These are phyloP conservation scores for Xylophagus ater DNA, from an alignment of 2,888 invertebrate species.

Conservation along the genomic window DNA sequence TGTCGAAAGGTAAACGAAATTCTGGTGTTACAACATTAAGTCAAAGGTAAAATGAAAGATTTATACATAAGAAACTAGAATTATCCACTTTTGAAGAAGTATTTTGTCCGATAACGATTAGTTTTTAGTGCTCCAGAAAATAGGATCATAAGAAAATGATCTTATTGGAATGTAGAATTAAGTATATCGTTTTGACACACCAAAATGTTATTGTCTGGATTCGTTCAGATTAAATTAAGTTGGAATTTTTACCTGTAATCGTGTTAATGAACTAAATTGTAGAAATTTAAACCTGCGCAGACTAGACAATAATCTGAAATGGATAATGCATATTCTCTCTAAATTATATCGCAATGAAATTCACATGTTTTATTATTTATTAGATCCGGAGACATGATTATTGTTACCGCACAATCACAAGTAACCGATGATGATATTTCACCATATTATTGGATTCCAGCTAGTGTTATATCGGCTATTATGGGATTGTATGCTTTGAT, in stretches of 20 bases:
- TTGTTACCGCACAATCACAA: constrained; percentile 50
- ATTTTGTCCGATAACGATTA: no score
- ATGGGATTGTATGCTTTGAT: constrained; percentile 55
- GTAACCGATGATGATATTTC: constrained; percentile 48
- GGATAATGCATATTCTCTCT: neutral
- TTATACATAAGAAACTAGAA: no score
- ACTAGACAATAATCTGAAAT: neutral
- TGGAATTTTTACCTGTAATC: no score
- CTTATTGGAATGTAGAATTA: no score
- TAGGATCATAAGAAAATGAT: no score
- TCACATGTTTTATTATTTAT: constrained; percentile 25
- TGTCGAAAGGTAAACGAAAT: constrained; percentile 44
- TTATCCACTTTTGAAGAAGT: no score
- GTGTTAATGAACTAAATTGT: no score
- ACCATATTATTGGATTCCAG: constrained; percentile 59
- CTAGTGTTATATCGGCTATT: constrained; percentile 48
- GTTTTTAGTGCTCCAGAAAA: no score
- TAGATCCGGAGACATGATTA: constrained; percentile 57
- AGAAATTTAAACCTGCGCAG: no score
- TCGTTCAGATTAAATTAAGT: no score
- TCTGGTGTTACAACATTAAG: constrained; percentile 32
- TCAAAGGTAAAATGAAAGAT: constrained; percentile 29
- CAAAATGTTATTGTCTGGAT: no score
- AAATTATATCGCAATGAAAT: neutral
- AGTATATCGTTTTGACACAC: no score